Evolutionary conservation across 2,113 vertebrate genomes (phyloP), one percentile per base, ranked within the genome.

Genomic region (Dinomys branickii): DNA sequence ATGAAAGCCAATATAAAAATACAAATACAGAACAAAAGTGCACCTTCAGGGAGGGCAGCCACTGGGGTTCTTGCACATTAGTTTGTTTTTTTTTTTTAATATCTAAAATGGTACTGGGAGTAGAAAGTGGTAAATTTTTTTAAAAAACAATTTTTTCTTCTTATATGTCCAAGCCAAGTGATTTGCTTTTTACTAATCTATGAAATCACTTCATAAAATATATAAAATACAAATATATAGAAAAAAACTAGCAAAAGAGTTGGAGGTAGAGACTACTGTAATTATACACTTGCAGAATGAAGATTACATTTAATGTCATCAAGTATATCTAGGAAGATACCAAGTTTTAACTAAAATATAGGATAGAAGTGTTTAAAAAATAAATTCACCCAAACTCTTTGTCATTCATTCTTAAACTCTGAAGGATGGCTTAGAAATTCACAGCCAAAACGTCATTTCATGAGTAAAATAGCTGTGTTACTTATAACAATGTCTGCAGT

Each of bases 101-200:
- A 6, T 20, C 38, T 44, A 80, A 78, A 94, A 88, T 58, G n/a
- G 9, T 47, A 52, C 30, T 61, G 1, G 56, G 52, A 65, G 14
- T 58, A 65, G 8, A 90, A 47, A 41, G 87, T 14, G 52, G 1
- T 35, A 91, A 44, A 86, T 24, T 65, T 12, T 14, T 12, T 5
- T 50, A n/a, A 85, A 69, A 85, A n/a, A 30, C 2, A 33, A 4
- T 47, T 71, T 44, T 58, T 81, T 41, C 20, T 19, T 12, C 13
- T 24, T 28, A 71, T 0, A 85, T 16, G 61, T 69, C 50, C 14
- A 91, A 65, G 47, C 17, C 85, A 47, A 96, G 86, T 69, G 58
- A 85, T 61, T 92, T 90, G 35, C n/a, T 44, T 95, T 92, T 92
- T 61, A 94, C 87, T 75, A 82, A 88, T 26, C 19, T 52, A 47